Base-by-base conservation (phyloP, 2,888 invertebrate species). In the Metallyticus violacea region DNA sequence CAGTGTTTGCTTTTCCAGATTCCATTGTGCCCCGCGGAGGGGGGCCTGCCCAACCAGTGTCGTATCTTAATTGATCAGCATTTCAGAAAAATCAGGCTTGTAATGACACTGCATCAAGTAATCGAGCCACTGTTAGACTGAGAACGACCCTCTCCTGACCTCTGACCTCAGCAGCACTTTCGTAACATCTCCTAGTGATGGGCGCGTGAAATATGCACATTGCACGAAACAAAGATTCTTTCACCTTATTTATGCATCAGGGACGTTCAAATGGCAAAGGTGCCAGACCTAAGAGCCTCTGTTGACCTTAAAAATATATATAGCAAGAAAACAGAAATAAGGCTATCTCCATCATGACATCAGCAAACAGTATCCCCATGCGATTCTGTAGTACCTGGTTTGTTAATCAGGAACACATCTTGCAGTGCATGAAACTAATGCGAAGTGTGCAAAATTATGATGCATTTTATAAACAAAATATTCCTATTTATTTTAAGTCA, bases 41-140 rank as follows among this genome's bases (percentile, higher is more conserved):
- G 82, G 26, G 82, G 82, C 76, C 76, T n/a, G 1, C 26, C 82
- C 82, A 27, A 82, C 40, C 26, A 62, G 82, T 27, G 62, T 30
- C 76, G 26, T 82, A 82, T 82, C 82, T 82, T 82, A 82, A 82
- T 82, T 82, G 82, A 82, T 82, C 82, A 62, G 27, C 76, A 26
- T 25, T 76, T 82, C 76, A 76, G 7, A 76, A 82, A n/a, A 82
- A 76, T 82, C 82, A 82, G 30, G 76, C 25, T 82, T 82, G 82
- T 82, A 82, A 82, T 82, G 82, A 82, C 62, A 76, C 62, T 29
- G 15, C 40, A 15, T 9, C 40, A 62, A 62, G 40, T 1, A 62
- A 62, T 4, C 40, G 1, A 62, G 40, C 40, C 40, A 62, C 40
- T 62, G 40, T 62, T 9, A 62, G 22, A 22, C 1, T 22, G 40